Evolutionary conservation across 1,140 invertebrate species (phyloP).

Genomic region (Parapsyche elsis): DNA sequence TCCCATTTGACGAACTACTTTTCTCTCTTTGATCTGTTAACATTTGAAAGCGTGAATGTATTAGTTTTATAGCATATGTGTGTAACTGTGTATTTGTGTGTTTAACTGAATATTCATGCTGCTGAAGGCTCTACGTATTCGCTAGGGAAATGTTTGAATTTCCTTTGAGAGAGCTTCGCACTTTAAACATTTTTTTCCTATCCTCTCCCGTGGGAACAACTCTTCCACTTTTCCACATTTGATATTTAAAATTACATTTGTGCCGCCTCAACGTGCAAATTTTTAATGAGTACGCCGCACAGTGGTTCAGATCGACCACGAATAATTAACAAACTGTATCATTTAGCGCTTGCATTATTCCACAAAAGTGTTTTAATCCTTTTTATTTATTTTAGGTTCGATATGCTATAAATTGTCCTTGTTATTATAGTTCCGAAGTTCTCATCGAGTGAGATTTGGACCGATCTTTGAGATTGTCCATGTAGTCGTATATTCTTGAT

Average conservation of each 20-base stretch:
- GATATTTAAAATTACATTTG: background rate
- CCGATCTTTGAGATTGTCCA: too few species aligned
- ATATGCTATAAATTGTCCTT: too few species aligned
- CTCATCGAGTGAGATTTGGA: too few species aligned
- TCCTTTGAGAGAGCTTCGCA: background rate
- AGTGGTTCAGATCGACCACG: too few species aligned
- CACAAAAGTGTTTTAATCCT: too few species aligned
- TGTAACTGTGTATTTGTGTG: background rate
- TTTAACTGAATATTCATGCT: constrained; percentile 20
- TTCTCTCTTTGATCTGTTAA: background rate
- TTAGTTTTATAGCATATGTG: background rate
- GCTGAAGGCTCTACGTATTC: background rate
- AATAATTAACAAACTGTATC: too few species aligned
- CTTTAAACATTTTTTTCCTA: constrained; percentile 4
- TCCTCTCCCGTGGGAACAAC: background rate
- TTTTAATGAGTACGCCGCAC: too few species aligned
- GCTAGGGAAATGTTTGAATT: background rate
- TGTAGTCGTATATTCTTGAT: too few species aligned
- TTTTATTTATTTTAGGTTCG: too few species aligned
- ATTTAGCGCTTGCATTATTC: too few species aligned
- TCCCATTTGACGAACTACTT: background rate
- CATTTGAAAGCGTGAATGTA: background rate
- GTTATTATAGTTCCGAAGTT: too few species aligned
- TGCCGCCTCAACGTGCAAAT: background rate
- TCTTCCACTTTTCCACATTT: background rate